Percentiles rank a stretch among this genome's conserved stretches.
Conservation (phyloP, 1,140 invertebrate genomes). For the Penaeus vannamei region DNA sequence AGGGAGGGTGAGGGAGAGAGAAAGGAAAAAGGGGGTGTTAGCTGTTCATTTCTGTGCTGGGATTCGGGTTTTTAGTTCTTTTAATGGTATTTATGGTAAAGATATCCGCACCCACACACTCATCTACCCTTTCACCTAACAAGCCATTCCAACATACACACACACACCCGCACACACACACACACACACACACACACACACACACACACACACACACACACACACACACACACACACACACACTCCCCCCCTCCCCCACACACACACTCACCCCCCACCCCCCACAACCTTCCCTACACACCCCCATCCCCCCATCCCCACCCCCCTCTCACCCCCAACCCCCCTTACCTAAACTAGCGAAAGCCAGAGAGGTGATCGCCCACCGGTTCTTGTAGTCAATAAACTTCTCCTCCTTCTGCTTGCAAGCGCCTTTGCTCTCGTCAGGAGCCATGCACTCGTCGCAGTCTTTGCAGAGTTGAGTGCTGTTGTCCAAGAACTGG, state of each 20-base stretch:
- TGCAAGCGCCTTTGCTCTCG: conserved; percentile 72
- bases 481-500: conserved; percentile 77
- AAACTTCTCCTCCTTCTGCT: conserved; percentile 74
- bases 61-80: too few relatives aligned
- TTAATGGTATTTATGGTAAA: too few relatives aligned
- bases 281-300: not conserved
- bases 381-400: conserved; percentile 76
- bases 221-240: too few relatives aligned
- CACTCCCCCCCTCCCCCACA: too few relatives aligned
- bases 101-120: too few relatives aligned
- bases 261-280: too few relatives aligned
- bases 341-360: conserved; percentile 72
- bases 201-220: too few relatives aligned
- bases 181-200: too few relatives aligned
- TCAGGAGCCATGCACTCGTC: conserved; percentile 72
- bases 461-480: conserved; percentile 77
- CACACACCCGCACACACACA: too few relatives aligned
- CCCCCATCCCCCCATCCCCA: not conserved
- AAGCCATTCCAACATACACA: too few relatives aligned
- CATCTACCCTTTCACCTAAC: too few relatives aligned
- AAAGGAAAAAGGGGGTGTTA: not conserved
- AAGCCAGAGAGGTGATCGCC: conserved; percentile 76
- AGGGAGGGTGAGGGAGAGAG: not conserved
- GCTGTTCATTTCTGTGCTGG: not conserved
- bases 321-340: too few relatives aligned